These are phyloP conservation scores for Porites evermanni DNA, from an alignment of 92 coral and sea anemone genomes.

Conservation along the genomic window DNA sequence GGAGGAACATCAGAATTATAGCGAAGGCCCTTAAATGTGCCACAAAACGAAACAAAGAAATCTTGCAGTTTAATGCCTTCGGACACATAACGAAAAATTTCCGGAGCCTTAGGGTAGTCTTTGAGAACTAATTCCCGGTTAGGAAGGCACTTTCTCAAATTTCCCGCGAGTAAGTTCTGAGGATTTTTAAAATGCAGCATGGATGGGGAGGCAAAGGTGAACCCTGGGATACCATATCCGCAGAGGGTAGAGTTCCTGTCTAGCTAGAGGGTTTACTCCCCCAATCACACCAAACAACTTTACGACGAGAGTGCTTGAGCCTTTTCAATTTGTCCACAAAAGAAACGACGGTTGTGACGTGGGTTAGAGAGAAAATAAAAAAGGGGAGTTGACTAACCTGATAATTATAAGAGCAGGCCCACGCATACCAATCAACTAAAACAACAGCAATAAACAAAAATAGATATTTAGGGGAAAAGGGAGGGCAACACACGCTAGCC, in stretches of 20 bases:
- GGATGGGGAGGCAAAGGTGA: constrained; percentile 20
- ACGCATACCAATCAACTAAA: not conserved
- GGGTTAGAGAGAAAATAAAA: not conserved
- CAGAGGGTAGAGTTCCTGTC: constrained; percentile 46
- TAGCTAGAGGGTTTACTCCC: constrained; percentile 47
- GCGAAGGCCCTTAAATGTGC: not conserved
- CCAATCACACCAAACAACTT: constrained; percentile 39
- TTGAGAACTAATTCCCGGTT: constrained; percentile 9
- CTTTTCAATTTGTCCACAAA: not conserved
- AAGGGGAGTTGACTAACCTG: too few relatives aligned
- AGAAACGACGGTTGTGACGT: not conserved
- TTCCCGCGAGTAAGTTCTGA: constrained; percentile 12
- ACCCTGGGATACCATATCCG: constrained; percentile 34
- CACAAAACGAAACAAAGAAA: not conserved
- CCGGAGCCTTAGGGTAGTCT: not conserved
- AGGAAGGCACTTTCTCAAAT: not conserved
- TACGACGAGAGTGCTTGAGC: not conserved
- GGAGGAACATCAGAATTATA: not conserved
- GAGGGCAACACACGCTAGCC: constrained; percentile 15
- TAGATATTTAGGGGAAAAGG: not conserved
- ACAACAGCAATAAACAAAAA: too few relatives aligned
- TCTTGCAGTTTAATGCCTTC: not conserved
- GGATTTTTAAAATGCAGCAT: constrained; percentile 17
- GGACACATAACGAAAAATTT: not conserved
- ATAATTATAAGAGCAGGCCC: too few relatives aligned